Conservation (phyloP, 2,113 vertebrate genomes). For the Sus scrofa region DNA sequence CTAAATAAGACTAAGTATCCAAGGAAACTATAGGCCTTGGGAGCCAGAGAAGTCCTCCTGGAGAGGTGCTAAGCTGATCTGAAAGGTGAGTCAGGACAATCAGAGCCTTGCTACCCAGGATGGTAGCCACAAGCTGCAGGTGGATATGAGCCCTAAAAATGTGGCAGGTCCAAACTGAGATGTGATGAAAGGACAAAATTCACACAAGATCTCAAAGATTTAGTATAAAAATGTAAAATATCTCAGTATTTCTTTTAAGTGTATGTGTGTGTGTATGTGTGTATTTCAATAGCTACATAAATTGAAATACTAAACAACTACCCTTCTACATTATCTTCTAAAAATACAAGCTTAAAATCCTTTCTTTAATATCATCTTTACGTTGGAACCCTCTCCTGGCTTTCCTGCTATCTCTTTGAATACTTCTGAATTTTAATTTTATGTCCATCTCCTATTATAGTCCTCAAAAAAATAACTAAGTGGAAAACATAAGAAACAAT, state of each 20-base stretch:
- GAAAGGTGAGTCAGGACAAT: neutral
- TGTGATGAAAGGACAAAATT: neutral
- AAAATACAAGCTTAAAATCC: neutral
- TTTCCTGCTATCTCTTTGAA: neutral
- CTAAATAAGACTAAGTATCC: neutral
- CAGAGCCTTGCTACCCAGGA: neutral
- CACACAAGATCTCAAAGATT: neutral
- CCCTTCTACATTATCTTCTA: neutral
- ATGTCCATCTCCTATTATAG: neutral
- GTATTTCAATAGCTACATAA: neutral
- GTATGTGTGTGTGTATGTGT: too few relatives aligned
- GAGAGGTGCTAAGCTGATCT: neutral
- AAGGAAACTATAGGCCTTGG: neutral
- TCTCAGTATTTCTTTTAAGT: neutral
- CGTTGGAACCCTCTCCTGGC: neutral
- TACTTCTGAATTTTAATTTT: slow-evolving; percentile 50
- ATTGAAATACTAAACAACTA: slow-evolving; percentile 10
- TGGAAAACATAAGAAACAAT: slow-evolving; percentile 26
- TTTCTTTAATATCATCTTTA: neutral
- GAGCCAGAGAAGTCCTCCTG: neutral
- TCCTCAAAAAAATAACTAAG: slow-evolving; percentile 54
- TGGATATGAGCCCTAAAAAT: neutral
- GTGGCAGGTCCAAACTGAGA: neutral
- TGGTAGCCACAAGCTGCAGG: neutral
- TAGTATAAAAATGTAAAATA: neutral